A percentile compares a stretch with the other conserved stretches of the same genome.
Evolutionary conservation across 2,888 invertebrate species (phyloP).

Genomic region (Autographa pulchrina): DNA sequence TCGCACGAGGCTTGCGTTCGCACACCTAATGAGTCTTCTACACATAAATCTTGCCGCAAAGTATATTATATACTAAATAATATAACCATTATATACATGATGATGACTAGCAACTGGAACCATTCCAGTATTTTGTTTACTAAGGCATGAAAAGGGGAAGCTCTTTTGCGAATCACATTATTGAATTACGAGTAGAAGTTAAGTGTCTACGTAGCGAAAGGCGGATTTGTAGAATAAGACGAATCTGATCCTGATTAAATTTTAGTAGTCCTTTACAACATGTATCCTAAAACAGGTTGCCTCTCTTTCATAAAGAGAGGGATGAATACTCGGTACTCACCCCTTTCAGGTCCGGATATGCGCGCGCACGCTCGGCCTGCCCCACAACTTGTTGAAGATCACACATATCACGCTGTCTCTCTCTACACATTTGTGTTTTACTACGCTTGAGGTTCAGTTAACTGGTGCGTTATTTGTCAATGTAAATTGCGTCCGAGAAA

Average conservation of each 20-base stretch:
- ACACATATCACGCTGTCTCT: background rate
- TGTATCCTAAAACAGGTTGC: background rate
- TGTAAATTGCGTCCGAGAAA: background rate
- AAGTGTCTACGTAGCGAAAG: background rate
- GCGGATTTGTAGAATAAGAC: constrained; percentile 22
- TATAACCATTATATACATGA: constrained; percentile 9
- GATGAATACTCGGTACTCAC: constrained; percentile 24
- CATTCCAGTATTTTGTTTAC: background rate
- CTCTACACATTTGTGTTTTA: background rate
- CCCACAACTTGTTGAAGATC: constrained; percentile 70
- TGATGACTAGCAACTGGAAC: background rate
- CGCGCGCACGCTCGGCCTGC: constrained; percentile 67
- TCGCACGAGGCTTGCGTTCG: constrained; percentile 76
- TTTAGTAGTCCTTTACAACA: background rate
- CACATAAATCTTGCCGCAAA: constrained; percentile 8
- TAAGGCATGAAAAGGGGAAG: background rate
- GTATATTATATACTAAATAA: constrained; percentile 19
- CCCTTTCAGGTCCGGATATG: constrained; percentile 53
- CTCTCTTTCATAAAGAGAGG: constrained; percentile 17
- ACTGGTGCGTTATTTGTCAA: background rate
- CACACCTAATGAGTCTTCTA: constrained; percentile 64
- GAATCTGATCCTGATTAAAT: background rate
- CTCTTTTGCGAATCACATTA: constrained; percentile 4
- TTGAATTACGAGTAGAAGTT: constrained; percentile 1
- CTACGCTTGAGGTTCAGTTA: background rate